phyloP scores from a whole-genome alignment of 2,113 vertebrate species.

The Pungitius pungitius region DNA sequence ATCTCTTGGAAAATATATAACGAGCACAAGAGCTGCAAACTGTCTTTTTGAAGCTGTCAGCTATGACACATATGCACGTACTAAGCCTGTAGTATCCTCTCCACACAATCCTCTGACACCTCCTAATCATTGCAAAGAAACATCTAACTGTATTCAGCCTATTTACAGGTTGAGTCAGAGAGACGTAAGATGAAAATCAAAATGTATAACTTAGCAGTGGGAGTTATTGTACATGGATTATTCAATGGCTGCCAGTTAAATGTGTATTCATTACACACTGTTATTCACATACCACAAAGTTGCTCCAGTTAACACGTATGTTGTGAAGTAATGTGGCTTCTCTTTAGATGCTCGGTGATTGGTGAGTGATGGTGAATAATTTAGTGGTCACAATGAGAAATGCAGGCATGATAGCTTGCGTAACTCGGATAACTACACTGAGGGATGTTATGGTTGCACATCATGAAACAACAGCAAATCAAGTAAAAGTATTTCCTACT shows the following conservation, averaged over 20 bases:
- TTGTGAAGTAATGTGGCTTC: background rate
- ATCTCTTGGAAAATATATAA: constrained; percentile 14
- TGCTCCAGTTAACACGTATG: constrained; percentile 3
- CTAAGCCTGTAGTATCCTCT: constrained; percentile 11
- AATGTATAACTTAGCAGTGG: constrained; percentile 51
- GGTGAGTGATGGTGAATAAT: background rate
- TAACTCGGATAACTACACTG: background rate
- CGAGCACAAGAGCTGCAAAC: constrained; percentile 15
- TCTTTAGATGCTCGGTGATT: background rate
- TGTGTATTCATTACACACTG: constrained; percentile 36
- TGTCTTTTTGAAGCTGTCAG: constrained; percentile 13
- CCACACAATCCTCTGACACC: constrained; percentile 14
- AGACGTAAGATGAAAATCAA: constrained; percentile 36
- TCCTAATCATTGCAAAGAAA: constrained; percentile 39
- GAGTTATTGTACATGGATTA: constrained; percentile 44
- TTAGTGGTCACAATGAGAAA: background rate
- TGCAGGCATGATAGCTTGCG: background rate
- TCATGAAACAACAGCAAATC: background rate
- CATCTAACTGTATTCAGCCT: constrained; percentile 50
- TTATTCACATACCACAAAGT: constrained; percentile 38
- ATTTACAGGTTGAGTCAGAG: constrained; percentile 39
- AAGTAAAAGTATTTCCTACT: background rate
- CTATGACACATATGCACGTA: background rate
- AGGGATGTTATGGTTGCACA: background rate
- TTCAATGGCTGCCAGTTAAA: constrained; percentile 52